These are phyloP conservation scores for Umimayanthus kanabou DNA, from an alignment of 92 coral and sea anemone genomes.

Conservation along the genomic window DNA sequence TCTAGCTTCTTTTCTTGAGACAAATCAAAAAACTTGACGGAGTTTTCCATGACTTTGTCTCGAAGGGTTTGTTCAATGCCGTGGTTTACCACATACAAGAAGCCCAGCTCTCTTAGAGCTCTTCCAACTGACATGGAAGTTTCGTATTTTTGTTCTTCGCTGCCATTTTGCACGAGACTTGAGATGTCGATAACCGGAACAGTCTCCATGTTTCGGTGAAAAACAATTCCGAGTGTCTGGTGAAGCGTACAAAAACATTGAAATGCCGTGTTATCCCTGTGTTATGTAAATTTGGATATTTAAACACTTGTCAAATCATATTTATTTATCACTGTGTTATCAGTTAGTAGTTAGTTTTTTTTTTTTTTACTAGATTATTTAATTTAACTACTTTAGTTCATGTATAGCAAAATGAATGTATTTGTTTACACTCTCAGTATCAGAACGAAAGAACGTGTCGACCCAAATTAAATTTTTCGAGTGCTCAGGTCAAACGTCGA, in stretches of 20 bases:
- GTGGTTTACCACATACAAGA: slow-evolving; percentile 75
- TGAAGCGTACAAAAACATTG: neutral
- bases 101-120: slow-evolving; percentile 78
- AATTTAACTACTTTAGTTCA: too few species aligned
- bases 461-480: too few species aligned
- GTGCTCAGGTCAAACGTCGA: too few species aligned
- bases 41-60: slow-evolving; percentile 51
- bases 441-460: too few species aligned
- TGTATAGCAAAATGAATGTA: too few species aligned
- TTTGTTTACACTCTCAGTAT: too few species aligned
- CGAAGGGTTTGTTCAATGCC: slow-evolving; percentile 60
- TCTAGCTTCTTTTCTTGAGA: slow-evolving; percentile 62
- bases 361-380: too few species aligned
- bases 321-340: too few species aligned
- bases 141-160: slow-evolving; percentile 23
- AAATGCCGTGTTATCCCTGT: neutral
- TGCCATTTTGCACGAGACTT: slow-evolving; percentile 40
- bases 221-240: slow-evolving; percentile 15
- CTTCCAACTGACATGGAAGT: slow-evolving; percentile 49
- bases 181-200: slow-evolving; percentile 65
- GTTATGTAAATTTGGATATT: too few species aligned
- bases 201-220: slow-evolving; percentile 34
- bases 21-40: slow-evolving; percentile 63
- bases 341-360: too few species aligned
- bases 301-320: too few species aligned